phyloP scores from a whole-genome alignment of 1,140 invertebrate genomes.

The Lasioglossum albipes region DNA sequence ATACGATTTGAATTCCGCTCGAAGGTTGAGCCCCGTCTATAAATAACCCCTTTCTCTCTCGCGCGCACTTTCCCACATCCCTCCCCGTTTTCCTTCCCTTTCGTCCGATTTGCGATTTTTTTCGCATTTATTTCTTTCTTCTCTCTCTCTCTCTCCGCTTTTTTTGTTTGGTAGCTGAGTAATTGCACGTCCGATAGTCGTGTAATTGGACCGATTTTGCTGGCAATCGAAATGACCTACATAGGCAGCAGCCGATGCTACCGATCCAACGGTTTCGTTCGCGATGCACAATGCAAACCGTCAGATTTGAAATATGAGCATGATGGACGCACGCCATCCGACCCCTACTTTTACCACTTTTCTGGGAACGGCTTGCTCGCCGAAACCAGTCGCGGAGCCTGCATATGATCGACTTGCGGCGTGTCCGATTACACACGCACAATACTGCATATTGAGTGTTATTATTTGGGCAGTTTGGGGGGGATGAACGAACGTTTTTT shows the following conservation, averaged over 20 bases:
- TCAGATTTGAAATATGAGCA: constrained; percentile 60
- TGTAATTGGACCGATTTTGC: constrained; percentile 63
- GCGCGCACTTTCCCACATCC: too few relatives aligned
- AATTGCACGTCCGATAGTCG: constrained; percentile 59
- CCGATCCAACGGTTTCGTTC: constrained; percentile 32
- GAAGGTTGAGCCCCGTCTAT: constrained; percentile 29
- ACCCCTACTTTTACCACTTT: neutral
- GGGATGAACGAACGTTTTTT: too few relatives aligned
- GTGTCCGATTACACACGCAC: constrained; percentile 22
- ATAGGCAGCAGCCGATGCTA: constrained; percentile 44
- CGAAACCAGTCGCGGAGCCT: neutral
- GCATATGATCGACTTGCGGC: constrained; percentile 33
- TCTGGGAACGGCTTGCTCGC: neutral
- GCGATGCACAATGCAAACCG: constrained; percentile 55
- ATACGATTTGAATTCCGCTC: constrained; percentile 33
- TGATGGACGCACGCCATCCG: constrained; percentile 22
- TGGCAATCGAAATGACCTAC: constrained; percentile 57
- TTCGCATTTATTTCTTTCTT: neutral
- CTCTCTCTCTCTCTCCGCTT: neutral
- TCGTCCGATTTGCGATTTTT: too few relatives aligned
- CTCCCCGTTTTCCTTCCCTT: neutral
- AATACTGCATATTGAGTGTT: neutral
- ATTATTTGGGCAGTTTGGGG: too few relatives aligned
- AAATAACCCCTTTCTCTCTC: constrained; percentile 31
- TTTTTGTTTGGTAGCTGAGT: constrained; percentile 36